Evolutionary conservation across 2,113 vertebrate species (phyloP).

Genomic region (Lynx canadensis): DNA sequence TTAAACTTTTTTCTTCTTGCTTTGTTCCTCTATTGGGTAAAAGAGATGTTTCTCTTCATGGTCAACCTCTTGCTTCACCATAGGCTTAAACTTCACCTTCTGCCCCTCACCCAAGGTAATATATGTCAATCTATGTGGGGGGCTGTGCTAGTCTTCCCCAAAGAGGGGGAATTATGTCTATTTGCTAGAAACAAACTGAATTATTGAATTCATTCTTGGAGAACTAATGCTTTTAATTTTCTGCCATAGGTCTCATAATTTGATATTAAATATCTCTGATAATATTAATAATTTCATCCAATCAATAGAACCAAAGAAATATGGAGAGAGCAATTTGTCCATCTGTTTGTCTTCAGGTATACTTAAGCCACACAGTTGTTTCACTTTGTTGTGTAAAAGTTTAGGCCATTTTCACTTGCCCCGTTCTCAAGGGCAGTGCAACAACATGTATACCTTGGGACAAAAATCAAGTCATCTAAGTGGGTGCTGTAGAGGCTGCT

Average conservation of each 20-base stretch:
- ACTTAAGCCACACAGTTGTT: not conserved
- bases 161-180: not conserved
- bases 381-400: not conserved
- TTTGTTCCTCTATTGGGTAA: not conserved
- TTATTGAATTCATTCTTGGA: not conserved
- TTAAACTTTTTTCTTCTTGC: not conserved
- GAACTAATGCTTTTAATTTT: not conserved
- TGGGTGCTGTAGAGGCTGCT: not conserved
- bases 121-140: not conserved
- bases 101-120: too few relatives aligned
- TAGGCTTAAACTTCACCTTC: not conserved
- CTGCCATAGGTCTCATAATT: not conserved
- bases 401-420: not conserved
- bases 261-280: not conserved
- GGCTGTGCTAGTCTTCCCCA: not conserved
- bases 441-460: not conserved
- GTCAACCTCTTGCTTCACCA: not conserved
- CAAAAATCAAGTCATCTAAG: not conserved
- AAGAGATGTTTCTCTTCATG: not conserved
- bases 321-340: not conserved
- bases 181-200: not conserved
- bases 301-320: not conserved
- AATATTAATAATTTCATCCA: not conserved
- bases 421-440: not conserved
- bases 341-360: not conserved